Evolutionary conservation across 1,140 invertebrate species (phyloP).

Genomic region (Spodoptera frugiperda): DNA sequence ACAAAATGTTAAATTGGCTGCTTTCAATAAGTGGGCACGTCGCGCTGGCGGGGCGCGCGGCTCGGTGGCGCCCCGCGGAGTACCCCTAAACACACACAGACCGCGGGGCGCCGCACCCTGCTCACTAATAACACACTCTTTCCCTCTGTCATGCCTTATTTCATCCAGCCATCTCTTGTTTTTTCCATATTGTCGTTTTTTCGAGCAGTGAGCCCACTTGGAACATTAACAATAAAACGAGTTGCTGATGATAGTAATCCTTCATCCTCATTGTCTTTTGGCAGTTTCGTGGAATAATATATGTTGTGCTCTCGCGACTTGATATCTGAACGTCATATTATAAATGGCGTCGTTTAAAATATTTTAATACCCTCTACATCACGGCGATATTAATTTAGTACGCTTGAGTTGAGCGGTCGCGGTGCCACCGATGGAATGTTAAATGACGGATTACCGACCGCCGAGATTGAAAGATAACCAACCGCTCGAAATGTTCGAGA

Average conservation of each 20-base stretch:
- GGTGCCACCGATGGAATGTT: constrained; percentile 82
- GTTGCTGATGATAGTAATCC: constrained; percentile 83
- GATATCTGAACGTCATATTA: constrained; percentile 84
- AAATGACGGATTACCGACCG: constrained; percentile 83
- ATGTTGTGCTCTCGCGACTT: constrained; percentile 80
- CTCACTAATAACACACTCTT: constrained; percentile 82
- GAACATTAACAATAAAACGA: constrained; percentile 83
- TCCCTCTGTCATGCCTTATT: constrained; percentile 84
- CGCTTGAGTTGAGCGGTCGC: constrained; percentile 79
- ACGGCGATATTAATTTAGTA: constrained; percentile 85
- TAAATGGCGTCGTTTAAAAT: constrained; percentile 85
- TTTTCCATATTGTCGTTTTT: constrained; percentile 78
- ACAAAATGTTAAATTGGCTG: constrained; percentile 80
- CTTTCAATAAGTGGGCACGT: constrained; percentile 80
- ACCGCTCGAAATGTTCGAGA: constrained; percentile 69
- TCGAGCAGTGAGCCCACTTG: constrained; percentile 63
- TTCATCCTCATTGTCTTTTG: constrained; percentile 85
- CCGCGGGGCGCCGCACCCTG: constrained; percentile 84
- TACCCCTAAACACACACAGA: constrained; percentile 85
- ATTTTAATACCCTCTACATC: constrained; percentile 85
- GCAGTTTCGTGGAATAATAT: constrained; percentile 85
- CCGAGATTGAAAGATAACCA: constrained; percentile 80
- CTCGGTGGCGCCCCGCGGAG: constrained; percentile 71
- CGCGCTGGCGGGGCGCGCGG: constrained; percentile 55
- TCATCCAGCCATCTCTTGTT: constrained; percentile 78